These are phyloP conservation scores for Gnatocerus cornutus DNA, from an alignment of 2,888 invertebrate species.

Conservation along the genomic window DNA sequence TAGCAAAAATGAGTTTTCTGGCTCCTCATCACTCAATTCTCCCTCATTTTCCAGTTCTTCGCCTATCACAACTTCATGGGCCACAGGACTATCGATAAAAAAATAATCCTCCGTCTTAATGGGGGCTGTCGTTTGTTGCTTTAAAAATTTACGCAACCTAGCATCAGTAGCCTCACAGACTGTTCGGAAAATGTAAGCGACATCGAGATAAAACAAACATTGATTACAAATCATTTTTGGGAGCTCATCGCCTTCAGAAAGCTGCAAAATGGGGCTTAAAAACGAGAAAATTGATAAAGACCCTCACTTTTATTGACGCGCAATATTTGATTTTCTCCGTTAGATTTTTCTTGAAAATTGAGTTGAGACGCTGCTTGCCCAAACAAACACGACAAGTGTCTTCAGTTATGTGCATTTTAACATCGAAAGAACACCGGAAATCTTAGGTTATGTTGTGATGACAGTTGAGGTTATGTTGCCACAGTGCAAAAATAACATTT, in stretches of 20 bases:
- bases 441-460: constrained; percentile 1
- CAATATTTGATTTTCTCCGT: constrained; percentile 22
- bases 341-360: constrained; percentile 1
- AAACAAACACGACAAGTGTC: constrained; percentile 17
- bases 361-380: constrained; percentile 7
- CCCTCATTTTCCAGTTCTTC: constrained; percentile 2
- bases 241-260: constrained; percentile 10
- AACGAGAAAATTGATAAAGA: no score
- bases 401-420: constrained; percentile 7
- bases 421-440: neutral
- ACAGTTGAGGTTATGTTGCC: constrained; percentile 6
- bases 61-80: constrained; percentile 3
- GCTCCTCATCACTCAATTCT: neutral
- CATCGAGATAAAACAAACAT: constrained; percentile 21
- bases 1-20: neutral
- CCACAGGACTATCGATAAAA: constrained; percentile 7
- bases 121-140: neutral
- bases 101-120: neutral
- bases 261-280: neutral
- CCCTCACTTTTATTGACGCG: constrained; percentile 8
- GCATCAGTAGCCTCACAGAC: constrained; percentile 20
- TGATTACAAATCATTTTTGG: constrained; percentile 22
- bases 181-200: constrained; percentile 20
- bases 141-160: neutral
- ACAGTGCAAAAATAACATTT: no score